These are phyloP conservation scores for Tenualosa thibaudeaui DNA, from an alignment of 2,797 vertebrate genomes.

Conservation along the genomic window DNA sequence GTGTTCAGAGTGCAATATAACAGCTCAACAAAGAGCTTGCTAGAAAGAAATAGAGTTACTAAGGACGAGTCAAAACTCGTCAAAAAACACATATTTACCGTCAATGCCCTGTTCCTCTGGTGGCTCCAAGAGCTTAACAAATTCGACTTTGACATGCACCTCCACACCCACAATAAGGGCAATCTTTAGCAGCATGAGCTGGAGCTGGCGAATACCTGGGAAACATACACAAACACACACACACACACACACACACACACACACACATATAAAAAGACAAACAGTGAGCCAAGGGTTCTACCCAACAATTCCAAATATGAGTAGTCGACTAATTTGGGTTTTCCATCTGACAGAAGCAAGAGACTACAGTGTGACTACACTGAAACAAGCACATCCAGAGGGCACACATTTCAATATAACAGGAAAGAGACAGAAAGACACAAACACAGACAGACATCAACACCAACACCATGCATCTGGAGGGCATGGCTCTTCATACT, in stretches of 20 bases:
- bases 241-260: background rate
- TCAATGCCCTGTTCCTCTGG: constrained; percentile 84
- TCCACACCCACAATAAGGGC: constrained; percentile 90
- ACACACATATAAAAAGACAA: background rate
- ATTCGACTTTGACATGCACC: constrained; percentile 92
- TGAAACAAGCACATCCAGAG: background rate
- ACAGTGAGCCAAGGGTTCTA: background rate
- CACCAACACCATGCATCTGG: constrained; percentile 31
- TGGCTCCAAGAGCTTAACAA: constrained; percentile 87
- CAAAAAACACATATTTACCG: constrained; percentile 66
- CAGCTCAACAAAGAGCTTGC: background rate
- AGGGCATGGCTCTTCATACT: background rate
- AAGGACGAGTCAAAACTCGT: background rate
- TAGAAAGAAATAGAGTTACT: background rate
- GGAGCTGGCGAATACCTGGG: constrained; percentile 95
- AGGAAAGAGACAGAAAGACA: background rate
- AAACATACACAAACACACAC: background rate
- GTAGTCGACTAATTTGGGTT: background rate
- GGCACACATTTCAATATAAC: no score
- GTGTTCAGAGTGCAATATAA: background rate
- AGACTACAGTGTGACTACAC: no score
- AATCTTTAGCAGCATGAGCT: constrained; percentile 95
- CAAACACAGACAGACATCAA: background rate
- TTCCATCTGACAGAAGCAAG: background rate
- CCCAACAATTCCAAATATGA: background rate